Evolutionary conservation across 2,888 invertebrate genomes (phyloP).

Genomic region (Cephalotes varians): DNA sequence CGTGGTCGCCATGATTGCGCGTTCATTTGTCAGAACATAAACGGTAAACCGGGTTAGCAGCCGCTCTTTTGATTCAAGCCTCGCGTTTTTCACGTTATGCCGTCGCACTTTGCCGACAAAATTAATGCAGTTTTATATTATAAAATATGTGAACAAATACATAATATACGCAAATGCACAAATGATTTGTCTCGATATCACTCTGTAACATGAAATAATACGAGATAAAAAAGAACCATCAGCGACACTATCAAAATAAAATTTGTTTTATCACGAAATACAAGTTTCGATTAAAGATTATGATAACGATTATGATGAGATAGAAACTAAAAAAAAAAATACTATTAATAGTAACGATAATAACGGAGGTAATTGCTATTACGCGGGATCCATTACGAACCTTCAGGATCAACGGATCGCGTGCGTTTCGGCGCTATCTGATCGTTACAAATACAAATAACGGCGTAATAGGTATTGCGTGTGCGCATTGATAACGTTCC

Average conservation of each 20-base stretch:
- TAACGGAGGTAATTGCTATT: slow-evolving; percentile 46
- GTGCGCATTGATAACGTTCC: slow-evolving; percentile 53
- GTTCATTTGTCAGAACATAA: slow-evolving; percentile 55
- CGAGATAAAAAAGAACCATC: background rate
- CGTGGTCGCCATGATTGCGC: slow-evolving; percentile 53
- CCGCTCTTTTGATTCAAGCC: slow-evolving; percentile 23
- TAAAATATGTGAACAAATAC: background rate
- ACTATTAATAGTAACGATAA: slow-evolving; percentile 49
- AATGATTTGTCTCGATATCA: background rate
- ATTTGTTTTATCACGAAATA: slow-evolving; percentile 14
- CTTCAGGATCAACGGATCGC: slow-evolving; percentile 48
- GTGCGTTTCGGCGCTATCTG: slow-evolving; percentile 52
- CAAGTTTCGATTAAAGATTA: slow-evolving; percentile 23
- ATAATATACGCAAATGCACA: background rate
- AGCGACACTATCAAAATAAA: background rate
- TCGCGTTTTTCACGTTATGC: slow-evolving; percentile 6
- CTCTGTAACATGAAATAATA: background rate
- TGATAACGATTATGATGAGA: slow-evolving; percentile 31
- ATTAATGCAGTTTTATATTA: background rate
- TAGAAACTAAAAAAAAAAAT: slow-evolving; percentile 14
- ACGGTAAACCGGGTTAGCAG: slow-evolving; percentile 47
- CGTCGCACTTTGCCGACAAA: background rate
- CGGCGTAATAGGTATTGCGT: slow-evolving; percentile 54
- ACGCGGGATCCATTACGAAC: slow-evolving; percentile 48
- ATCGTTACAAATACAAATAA: slow-evolving; percentile 57